Evolutionary conservation across 2,113 vertebrate genomes (phyloP).

Genomic region (Gila orcuttii): DNA sequence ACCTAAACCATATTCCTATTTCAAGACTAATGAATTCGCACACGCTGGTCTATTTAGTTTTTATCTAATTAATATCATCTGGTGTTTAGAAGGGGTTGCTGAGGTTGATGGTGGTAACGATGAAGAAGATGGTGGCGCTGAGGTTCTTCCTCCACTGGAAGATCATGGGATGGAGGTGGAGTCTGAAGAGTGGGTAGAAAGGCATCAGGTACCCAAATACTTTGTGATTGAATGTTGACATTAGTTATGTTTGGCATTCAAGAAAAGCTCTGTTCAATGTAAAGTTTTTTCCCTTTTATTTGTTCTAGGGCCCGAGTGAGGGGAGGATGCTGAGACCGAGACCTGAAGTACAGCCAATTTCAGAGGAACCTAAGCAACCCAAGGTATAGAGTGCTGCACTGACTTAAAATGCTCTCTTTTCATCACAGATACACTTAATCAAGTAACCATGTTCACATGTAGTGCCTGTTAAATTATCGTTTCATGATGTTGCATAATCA

Average conservation of each 20-base stretch:
- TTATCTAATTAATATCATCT: not conserved
- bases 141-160: conserved; percentile 56
- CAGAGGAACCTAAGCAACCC: conserved; percentile 41
- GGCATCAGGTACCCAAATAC: conserved; percentile 73
- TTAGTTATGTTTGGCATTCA: not conserved
- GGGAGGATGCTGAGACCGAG: conserved; percentile 66
- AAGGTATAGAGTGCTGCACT: conserved; percentile 21
- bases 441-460: not conserved
- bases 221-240: not conserved
- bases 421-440: not conserved
- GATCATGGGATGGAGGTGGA: conserved; percentile 57
- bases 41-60: not conserved
- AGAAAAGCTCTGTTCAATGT: not conserved
- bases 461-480: not conserved
- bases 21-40: not conserved
- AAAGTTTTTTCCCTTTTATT: not conserved
- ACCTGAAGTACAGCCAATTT: not conserved
- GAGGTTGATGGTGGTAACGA: not conserved
- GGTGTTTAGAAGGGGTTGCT: conserved; percentile 4
- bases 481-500: not conserved
- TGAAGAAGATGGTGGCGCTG: conserved; percentile 19
- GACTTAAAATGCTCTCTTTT: not conserved
- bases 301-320: conserved; percentile 62
- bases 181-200: conserved; percentile 61
- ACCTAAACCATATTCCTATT: not conserved